Evolutionary conservation across 2,797 vertebrate genomes (phyloP).

Genomic region (Sciurus carolinensis): DNA sequence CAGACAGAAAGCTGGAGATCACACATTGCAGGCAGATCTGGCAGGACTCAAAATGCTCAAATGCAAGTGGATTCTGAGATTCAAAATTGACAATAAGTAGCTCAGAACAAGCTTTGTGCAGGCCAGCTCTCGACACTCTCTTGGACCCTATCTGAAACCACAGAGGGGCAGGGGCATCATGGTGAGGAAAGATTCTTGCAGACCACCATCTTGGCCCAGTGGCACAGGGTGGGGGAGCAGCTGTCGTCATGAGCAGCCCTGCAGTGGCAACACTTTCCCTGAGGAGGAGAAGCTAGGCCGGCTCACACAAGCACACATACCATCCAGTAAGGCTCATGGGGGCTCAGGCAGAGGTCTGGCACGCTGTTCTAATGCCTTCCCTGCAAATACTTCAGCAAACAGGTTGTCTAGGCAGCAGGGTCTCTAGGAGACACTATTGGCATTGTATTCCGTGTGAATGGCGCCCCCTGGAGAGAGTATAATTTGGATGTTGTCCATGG

Average conservation of each 20-base stretch:
- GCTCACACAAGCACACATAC: not conserved
- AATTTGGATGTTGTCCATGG: not conserved
- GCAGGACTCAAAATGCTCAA: not conserved
- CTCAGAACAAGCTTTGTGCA: not conserved
- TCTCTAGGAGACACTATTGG: conserved; percentile 7
- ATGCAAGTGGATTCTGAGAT: not conserved
- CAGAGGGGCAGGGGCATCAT: not conserved
- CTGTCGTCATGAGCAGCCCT: not conserved
- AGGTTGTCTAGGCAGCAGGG: not conserved
- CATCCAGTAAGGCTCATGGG: not conserved
- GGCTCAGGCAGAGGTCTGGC: not conserved
- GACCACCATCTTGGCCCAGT: not conserved
- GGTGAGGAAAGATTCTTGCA: not conserved
- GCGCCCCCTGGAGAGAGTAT: conserved; percentile 43
- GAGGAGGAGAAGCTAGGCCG: not conserved
- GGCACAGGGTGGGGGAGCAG: not conserved
- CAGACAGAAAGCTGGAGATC: not conserved
- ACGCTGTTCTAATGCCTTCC: not conserved
- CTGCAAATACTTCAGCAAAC: conserved; percentile 7
- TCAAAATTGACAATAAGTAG: not conserved
- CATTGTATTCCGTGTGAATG: not conserved
- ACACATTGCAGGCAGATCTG: not conserved
- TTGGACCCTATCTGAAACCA: not conserved
- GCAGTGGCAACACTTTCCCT: not conserved
- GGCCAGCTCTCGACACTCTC: not conserved